phyloP scores from a whole-genome alignment of 2,888 invertebrate species.

The Chorisops tibialis region DNA sequence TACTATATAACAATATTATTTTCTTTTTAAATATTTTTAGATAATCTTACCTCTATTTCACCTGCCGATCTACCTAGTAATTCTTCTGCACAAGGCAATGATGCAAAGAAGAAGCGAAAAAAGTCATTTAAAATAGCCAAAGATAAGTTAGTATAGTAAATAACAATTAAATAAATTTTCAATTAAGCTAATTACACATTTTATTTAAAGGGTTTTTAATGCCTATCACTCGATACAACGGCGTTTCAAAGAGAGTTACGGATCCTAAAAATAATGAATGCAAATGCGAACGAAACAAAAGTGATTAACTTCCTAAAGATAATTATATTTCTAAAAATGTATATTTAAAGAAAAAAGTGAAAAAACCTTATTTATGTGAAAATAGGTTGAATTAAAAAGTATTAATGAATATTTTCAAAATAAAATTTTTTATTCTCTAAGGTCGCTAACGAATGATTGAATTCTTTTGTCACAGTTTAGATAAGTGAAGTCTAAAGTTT shows the following conservation, averaged over 20 bases:
- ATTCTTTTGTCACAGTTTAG: no score
- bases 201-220: constrained; percentile 60
- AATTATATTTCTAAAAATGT: no score
- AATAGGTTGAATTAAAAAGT: no score
- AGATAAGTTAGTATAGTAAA: constrained; percentile 47
- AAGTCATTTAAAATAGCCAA: constrained; percentile 52
- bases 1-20: constrained; percentile 39
- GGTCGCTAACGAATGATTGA: no score
- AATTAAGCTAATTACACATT: constrained; percentile 45
- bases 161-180: background rate
- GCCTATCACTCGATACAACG: constrained; percentile 71
- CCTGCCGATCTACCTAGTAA: constrained; percentile 49
- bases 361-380: no score
- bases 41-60: constrained; percentile 51
- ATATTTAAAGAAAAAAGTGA: no score
- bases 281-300: background rate
- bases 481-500: no score
- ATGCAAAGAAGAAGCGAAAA: constrained; percentile 47
- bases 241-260: constrained; percentile 68
- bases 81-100: constrained; percentile 41
- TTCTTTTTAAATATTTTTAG: constrained; percentile 32
- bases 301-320: no score
- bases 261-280: constrained; percentile 43
- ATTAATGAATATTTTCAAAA: no score
- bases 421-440: no score